Percentiles rank a stretch among this genome's conserved stretches.
phyloP scores from a whole-genome alignment of 1,140 invertebrate species.

The Drosophila sechellia region DNA sequence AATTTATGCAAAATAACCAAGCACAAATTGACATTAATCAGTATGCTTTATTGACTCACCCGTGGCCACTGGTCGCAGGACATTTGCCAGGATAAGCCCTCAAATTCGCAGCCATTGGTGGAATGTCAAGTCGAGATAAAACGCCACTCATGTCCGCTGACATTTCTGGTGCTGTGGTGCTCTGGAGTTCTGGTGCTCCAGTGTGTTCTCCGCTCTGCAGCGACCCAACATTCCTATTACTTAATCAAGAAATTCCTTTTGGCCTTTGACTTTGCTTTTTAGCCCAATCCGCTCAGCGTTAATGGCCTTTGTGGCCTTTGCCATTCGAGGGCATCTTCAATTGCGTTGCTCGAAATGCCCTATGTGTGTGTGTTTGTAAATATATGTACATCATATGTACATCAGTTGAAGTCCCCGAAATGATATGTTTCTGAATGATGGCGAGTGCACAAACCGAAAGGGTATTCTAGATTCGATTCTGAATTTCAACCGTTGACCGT shows the following conservation, averaged over 20 bases:
- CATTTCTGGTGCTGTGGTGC: conserved; percentile 25
- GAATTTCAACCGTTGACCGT: not conserved
- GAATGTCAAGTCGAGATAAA: conserved; percentile 26
- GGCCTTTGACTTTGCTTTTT: conserved; percentile 22
- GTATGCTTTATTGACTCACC: conserved; percentile 67
- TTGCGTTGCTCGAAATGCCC: too few species aligned
- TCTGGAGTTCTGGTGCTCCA: conserved; percentile 4
- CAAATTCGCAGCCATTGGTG: conserved; percentile 2
- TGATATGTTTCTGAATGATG: too few species aligned
- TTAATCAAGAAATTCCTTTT: conserved; percentile 79
- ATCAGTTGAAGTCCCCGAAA: too few species aligned
- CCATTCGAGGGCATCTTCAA: not conserved
- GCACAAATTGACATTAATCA: conserved; percentile 72
- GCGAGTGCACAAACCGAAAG: not conserved
- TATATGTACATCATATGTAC: too few species aligned
- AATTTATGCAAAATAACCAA: conserved; percentile 67
- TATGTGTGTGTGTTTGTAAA: conserved; percentile 22
- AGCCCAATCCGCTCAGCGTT: conserved; percentile 21
- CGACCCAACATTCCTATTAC: conserved; percentile 66
- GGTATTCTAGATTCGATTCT: not conserved
- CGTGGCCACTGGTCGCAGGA: conserved; percentile 1
- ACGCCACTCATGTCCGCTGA: conserved; percentile 46
- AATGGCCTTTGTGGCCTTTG: conserved; percentile 55
- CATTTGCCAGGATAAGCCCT: conserved; percentile 4
- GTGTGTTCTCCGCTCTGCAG: conserved; percentile 9